Conservation (phyloP, 2,797 vertebrate species). For the Darevskia mixta region DNA sequence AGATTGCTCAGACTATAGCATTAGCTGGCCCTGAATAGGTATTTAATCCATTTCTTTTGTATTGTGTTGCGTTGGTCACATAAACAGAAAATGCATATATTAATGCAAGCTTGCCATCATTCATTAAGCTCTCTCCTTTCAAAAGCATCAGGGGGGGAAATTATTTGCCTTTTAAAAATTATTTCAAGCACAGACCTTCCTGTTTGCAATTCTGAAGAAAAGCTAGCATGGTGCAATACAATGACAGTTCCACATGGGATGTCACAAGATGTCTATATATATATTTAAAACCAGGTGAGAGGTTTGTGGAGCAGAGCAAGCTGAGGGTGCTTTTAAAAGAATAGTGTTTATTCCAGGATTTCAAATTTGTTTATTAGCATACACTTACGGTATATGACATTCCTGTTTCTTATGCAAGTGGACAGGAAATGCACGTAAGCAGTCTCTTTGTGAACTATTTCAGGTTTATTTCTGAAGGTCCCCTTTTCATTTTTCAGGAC, state of each 20-base stretch:
- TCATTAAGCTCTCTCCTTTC: neutral
- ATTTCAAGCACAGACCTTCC: neutral
- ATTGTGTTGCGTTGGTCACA: neutral
- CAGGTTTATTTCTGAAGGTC: neutral
- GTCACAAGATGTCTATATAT: neutral
- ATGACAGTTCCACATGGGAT: neutral
- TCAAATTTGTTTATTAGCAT: neutral
- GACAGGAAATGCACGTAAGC: neutral
- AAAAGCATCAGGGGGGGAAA: neutral
- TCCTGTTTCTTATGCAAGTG: neutral
- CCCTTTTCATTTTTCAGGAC: no score
- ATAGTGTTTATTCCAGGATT: neutral
- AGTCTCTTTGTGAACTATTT: neutral
- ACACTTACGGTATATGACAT: neutral
- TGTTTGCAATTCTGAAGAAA: neutral
- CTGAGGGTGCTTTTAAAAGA: neutral
- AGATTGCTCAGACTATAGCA: neutral
- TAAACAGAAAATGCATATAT: neutral
- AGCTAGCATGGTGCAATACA: neutral
- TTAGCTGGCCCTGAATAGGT: constrained; percentile 19
- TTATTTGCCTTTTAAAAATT: neutral
- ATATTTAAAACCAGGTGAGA: neutral
- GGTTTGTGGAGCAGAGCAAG: neutral
- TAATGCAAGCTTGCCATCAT: neutral
- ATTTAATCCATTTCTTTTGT: neutral